phyloP scores from a whole-genome alignment of 2,113 vertebrate species.

The Thermophis baileyi region DNA sequence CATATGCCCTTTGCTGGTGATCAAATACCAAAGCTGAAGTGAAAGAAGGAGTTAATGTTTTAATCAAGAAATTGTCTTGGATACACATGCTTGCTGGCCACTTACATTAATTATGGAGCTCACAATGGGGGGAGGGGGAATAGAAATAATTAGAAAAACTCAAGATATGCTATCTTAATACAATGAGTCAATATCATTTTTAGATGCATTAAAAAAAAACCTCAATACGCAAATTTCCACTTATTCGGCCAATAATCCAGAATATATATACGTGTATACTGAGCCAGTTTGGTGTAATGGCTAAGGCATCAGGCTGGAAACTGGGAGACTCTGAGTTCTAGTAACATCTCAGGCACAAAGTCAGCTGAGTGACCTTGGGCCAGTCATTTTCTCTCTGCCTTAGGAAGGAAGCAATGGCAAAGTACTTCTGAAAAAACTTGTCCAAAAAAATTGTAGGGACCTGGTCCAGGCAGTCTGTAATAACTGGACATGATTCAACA shows the following conservation, averaged over 20 bases:
- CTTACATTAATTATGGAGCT: neutral
- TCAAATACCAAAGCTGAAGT: conserved; percentile 9
- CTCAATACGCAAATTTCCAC: neutral
- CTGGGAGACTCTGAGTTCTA: neutral
- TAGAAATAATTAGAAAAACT: neutral
- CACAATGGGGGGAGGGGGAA: conserved; percentile 5
- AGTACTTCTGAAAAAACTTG: neutral
- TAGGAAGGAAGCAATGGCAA: neutral
- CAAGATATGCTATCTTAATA: neutral
- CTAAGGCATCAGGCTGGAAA: neutral
- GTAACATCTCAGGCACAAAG: neutral
- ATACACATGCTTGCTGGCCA: neutral
- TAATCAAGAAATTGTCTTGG: conserved; percentile 28
- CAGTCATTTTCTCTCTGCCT: neutral
- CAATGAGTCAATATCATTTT: conserved; percentile 17
- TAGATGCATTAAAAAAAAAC: neutral
- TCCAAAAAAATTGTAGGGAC: neutral
- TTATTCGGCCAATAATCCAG: neutral
- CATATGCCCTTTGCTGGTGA: conserved; percentile 39
- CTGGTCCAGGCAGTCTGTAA: neutral
- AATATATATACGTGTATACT: neutral
- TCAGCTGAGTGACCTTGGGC: neutral
- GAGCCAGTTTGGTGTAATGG: neutral
- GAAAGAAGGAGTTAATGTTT: conserved; percentile 31
- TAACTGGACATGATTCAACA: neutral